A percentile compares a stretch with the other conserved stretches of the same genome.
These are phyloP conservation scores for Syngnathus acus DNA, from an alignment of 2,797 vertebrate species.

Conservation along the genomic window DNA sequence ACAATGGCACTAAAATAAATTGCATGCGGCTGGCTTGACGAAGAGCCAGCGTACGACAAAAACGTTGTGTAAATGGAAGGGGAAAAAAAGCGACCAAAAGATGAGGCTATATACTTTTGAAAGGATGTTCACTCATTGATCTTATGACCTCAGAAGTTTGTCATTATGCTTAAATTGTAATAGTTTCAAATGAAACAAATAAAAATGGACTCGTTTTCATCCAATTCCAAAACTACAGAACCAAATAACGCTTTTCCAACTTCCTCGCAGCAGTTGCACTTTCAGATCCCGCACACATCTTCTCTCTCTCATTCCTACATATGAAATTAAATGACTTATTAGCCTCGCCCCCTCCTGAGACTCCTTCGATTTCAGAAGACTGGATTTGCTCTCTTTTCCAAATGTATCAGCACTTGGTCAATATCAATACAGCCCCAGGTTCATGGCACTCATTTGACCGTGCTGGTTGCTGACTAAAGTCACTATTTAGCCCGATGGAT, in stretches of 20 bases:
- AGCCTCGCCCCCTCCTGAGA: slow-evolving; percentile 12
- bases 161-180: neutral
- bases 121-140: neutral
- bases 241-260: no score
- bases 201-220: neutral
- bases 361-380: slow-evolving; percentile 10
- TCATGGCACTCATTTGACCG: slow-evolving; percentile 25
- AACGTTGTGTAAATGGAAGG: neutral
- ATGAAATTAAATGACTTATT: slow-evolving; percentile 18
- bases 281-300: neutral
- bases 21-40: neutral
- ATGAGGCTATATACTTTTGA: neutral
- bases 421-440: slow-evolving; percentile 16
- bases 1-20: slow-evolving; percentile 2
- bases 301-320: slow-evolving; percentile 4
- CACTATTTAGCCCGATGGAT: slow-evolving; percentile 34
- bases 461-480: slow-evolving; percentile 19
- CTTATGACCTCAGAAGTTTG: no score
- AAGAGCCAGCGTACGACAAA: neutral
- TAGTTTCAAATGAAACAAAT: neutral
- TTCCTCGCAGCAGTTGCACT: neutral
- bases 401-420: slow-evolving; percentile 24
- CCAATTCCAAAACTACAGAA: neutral
- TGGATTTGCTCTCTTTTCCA: slow-evolving; percentile 23
- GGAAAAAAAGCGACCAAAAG: neutral